Evolutionary conservation across 2,113 vertebrate genomes (phyloP), one percentile per base, ranked within the genome.

Genomic region (Brachyhypopomus gauderio): DNA sequence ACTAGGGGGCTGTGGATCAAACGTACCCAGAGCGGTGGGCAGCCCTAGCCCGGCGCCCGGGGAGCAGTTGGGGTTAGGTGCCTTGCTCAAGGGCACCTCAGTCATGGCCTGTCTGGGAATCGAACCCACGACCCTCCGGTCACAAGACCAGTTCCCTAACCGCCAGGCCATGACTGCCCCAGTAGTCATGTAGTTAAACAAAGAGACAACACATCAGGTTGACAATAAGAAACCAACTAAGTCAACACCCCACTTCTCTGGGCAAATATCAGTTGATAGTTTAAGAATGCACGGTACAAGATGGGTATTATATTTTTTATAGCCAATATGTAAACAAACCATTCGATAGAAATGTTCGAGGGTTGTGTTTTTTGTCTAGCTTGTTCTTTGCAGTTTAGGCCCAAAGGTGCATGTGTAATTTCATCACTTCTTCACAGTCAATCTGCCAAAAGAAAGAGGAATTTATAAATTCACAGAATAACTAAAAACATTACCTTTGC

Each of bases 361-460:
- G 27, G 36, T 20, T 63, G 36, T 17, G 19, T n/a, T 62, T 30
- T 12, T 22, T 8, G 52, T 70, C 45, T 27, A 56, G n/a, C n/a
- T n/a, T n/a, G n/a, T n/a, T 75, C 45, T 64, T 77, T 63, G 60
- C 16, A 11, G 8, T 36, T 0, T 36, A 25, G n/a, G 20, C 27
- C 34, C n/a, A 55, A 17, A 64, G 9, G 17, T 73, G 59, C 36
- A n/a, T 55, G 1, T 14, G 1, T 20, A 41, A 16, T 75, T 70
- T 60, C 34, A 72, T 80, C 64, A 56, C 36, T 25, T 62, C 38
- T 80, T 20, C 25, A 27, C 16, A 22, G 27, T 56, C 64, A 45
- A 41, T 80, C 83, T 80, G 72, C 12, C 63, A 70, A 16, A 41
- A 76, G 6, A 76, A 38, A 69, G 1, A 78, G 16, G 5, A 64